Evolutionary conservation across 2,113 vertebrate genomes (phyloP), one percentile per base, ranked within the genome.

Genomic region (Narcine bancroftii): DNA sequence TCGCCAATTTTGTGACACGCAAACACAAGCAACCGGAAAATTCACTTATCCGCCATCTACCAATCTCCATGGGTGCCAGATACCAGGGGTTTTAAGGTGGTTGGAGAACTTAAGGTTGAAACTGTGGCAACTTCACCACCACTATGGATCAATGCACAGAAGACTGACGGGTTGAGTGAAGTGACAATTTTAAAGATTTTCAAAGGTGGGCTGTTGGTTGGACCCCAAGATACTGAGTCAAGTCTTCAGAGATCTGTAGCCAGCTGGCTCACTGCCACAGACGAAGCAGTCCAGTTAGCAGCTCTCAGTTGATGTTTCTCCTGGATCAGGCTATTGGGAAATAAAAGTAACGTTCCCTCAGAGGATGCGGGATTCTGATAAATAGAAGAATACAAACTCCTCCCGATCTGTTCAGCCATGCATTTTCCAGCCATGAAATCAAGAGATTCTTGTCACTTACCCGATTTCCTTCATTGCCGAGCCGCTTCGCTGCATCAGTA

Each of bases 391-490:
- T 77, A 47, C 19, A 29, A 10, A 33, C 26, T 53, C 26, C 13
- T 45, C 36, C 81, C 19, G 21, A 77, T 2, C n/a, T 19, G n/a
- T 7, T 39, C 79, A 50, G 9, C 72, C 45, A 50, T 7, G 33
- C 29, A 81, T 36, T 36, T 63, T 21, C n/a, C 85, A 69, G 39
- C 2, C 87, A 66, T 39, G 66, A 42, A 2, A 36, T 10, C 19
- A 60, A 66, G 24, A 83, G 10, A 21, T 60, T 87, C 50, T 47
- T 47, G 60, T 89, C 17, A 92, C 96, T 96, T 93, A 98, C 98
- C 95, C 97, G 94, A 94, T 97, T 97, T 93, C 97, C 97, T 29
- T 98, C 96, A 2, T 76, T 96, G 93, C 97, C 97, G 72, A 96
- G 95, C 92, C 96, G 97, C 92, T 97, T 97, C 5, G 97, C 96